These are phyloP conservation scores for Gisinianus flammeolus DNA, from an alignment of 2,888 invertebrate genomes.

Conservation along the genomic window DNA sequence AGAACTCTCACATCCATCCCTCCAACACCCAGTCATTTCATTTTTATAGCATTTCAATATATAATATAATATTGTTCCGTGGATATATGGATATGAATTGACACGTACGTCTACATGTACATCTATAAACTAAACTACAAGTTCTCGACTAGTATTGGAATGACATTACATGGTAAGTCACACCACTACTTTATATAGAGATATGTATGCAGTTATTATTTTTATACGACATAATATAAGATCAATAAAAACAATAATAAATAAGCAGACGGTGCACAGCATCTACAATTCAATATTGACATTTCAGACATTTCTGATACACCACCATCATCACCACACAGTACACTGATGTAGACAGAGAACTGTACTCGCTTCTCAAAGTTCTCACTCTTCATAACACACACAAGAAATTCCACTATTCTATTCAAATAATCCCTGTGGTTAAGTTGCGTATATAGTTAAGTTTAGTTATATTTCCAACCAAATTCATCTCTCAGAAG, in stretches of 20 bases:
- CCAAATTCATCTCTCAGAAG: no score
- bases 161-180: background rate
- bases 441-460: no score
- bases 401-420: no score
- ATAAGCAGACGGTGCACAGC: conserved; percentile 13
- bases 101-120: background rate
- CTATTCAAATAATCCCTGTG: no score
- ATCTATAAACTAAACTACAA: background rate
- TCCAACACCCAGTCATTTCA: conserved; percentile 37
- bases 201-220: conserved; percentile 11
- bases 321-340: background rate
- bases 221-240: background rate
- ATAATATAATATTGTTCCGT: background rate
- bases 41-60: conserved; percentile 21
- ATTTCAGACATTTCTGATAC: no score
- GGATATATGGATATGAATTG: no score
- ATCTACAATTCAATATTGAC: background rate
- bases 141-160: background rate
- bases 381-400: no score
- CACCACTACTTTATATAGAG: conserved; percentile 11
- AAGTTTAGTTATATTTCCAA: no score
- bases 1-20: conserved; percentile 28
- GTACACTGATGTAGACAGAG: no score
- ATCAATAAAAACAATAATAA: conserved; percentile 32
- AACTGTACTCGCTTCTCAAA: no score